These are phyloP conservation scores for Drosophila orosa DNA, from an alignment of 1,140 invertebrate genomes.

Conservation along the genomic window DNA sequence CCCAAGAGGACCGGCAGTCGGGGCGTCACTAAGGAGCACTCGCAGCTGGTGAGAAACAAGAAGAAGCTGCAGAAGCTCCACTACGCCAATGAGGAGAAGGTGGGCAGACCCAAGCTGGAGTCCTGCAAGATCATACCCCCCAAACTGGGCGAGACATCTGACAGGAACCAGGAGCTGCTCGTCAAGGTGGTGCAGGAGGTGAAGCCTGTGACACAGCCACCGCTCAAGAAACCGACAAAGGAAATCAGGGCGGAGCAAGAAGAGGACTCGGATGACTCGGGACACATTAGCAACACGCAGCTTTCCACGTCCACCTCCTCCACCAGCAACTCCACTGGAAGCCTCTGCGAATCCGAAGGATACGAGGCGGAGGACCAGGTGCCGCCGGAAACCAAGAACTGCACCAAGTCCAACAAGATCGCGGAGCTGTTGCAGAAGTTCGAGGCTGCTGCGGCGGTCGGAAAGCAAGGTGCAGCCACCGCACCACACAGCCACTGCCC, in stretches of 20 bases:
- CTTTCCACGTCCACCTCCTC: slow-evolving; percentile 61
- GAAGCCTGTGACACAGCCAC: slow-evolving; percentile 9
- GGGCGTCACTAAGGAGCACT: slow-evolving; percentile 59
- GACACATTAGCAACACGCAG: slow-evolving; percentile 88
- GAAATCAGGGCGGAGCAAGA: slow-evolving; percentile 37
- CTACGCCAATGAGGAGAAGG: slow-evolving; percentile 77
- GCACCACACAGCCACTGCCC: background rate
- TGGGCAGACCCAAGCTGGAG: slow-evolving; percentile 68
- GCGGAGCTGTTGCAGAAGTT: slow-evolving; percentile 72
- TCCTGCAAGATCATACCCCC: slow-evolving; percentile 82
- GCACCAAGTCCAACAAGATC: slow-evolving; percentile 63
- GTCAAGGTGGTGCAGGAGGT: slow-evolving; percentile 70
- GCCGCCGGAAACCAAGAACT: slow-evolving; percentile 11
- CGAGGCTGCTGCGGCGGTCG: slow-evolving; percentile 46
- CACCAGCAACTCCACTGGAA: slow-evolving; percentile 65
- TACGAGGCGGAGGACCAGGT: slow-evolving; percentile 30
- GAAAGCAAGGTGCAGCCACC: slow-evolving; percentile 11
- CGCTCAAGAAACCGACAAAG: slow-evolving; percentile 30
- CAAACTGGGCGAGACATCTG: slow-evolving; percentile 76
- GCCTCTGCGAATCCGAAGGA: slow-evolving; percentile 69
- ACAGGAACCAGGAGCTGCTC: slow-evolving; percentile 73
- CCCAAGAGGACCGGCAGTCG: slow-evolving; percentile 36
- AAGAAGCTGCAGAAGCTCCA: slow-evolving; percentile 67
- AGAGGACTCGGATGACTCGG: slow-evolving; percentile 89
- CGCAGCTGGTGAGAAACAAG: slow-evolving; percentile 55